Evolutionary conservation across 2,113 vertebrate species (phyloP).

Genomic region (Sylvietta virens): DNA sequence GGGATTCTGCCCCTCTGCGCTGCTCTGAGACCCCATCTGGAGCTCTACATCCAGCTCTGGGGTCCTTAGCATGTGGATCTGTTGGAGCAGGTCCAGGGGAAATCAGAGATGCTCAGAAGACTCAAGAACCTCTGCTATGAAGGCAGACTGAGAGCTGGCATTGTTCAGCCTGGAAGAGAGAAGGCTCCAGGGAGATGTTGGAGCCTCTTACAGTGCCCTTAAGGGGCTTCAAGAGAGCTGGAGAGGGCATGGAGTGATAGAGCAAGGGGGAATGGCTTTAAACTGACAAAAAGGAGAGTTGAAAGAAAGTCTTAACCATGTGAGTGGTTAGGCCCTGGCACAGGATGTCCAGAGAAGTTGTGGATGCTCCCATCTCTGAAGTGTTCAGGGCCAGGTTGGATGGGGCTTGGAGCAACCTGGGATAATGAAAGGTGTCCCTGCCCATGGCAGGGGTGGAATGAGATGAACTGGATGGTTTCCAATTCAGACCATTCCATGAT

Average conservation of each 20-base stretch:
- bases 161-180: neutral
- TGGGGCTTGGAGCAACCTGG: neutral
- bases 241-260: neutral
- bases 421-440: neutral
- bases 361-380: neutral
- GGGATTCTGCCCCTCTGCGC: neutral
- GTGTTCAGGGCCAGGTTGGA: neutral
- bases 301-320: neutral
- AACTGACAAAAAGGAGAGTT: neutral
- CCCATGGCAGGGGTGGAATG: neutral
- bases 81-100: neutral
- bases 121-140: neutral
- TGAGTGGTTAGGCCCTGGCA: neutral
- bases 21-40: rapidly evolving
- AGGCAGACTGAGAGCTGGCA: neutral
- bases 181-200: neutral
- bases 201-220: neutral
- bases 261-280: neutral
- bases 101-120: neutral
- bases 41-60: neutral
- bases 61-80: neutral
- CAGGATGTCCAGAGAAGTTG: neutral
- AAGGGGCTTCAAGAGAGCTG: neutral
- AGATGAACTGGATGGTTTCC: neutral
- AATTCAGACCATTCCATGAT: neutral